Evolutionary conservation across 2,113 vertebrate genomes (phyloP).

Genomic region (Nannobrachium achirus): DNA sequence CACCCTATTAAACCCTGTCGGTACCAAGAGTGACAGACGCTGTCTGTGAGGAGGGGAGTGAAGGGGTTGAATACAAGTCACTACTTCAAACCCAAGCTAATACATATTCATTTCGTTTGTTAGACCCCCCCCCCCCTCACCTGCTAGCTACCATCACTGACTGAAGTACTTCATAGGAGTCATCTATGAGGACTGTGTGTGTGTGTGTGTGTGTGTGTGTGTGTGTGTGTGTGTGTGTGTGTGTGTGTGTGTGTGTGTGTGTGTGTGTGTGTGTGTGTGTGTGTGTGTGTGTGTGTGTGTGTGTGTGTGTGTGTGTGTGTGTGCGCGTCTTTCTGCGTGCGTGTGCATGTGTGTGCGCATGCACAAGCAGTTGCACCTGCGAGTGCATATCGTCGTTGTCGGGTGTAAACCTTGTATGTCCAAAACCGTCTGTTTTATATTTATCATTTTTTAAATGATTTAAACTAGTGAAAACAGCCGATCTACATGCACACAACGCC

Average conservation of each 20-base stretch:
- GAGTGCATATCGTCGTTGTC: no score
- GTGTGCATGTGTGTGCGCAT: slow-evolving; percentile 10
- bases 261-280: slow-evolving; percentile 21
- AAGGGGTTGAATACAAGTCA: slow-evolving; percentile 63
- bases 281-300: slow-evolving; percentile 1
- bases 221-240: not conserved
- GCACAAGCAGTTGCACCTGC: not conserved
- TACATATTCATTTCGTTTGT: slow-evolving; percentile 67
- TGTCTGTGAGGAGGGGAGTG: slow-evolving; percentile 41
- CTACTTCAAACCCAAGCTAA: slow-evolving; percentile 62
- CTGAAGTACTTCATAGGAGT: not conserved
- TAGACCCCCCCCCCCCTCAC: no score
- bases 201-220: not conserved
- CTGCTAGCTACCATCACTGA: not conserved
- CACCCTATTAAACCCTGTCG: slow-evolving; percentile 68
- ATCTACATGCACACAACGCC: no score
- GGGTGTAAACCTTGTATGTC: no score
- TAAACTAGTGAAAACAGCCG: no score
- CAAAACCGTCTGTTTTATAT: no score
- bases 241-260: slow-evolving; percentile 4
- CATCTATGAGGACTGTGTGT: not conserved
- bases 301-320: slow-evolving; percentile 3
- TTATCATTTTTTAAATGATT: no score
- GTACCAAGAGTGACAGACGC: slow-evolving; percentile 65
- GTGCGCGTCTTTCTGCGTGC: slow-evolving; percentile 23